These are phyloP conservation scores for Cynopterus sphinx DNA, from an alignment of 2,797 vertebrate genomes.

Conservation along the genomic window DNA sequence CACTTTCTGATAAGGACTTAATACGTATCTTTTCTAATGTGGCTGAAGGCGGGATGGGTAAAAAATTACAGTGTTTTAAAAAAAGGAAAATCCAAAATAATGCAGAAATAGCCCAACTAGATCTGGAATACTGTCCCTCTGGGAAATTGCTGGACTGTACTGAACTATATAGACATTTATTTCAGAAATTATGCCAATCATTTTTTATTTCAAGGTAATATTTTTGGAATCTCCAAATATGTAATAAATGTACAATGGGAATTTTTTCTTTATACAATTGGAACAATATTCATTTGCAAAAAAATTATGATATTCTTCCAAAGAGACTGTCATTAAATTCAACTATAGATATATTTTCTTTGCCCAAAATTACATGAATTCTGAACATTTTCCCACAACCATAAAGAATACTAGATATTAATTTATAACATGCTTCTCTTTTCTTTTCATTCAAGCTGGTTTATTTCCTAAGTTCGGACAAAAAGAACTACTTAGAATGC, in stretches of 20 bases:
- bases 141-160: background rate
- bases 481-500: constrained; percentile 34
- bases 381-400: background rate
- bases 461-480: background rate
- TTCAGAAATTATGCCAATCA: background rate
- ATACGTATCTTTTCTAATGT: background rate
- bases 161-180: background rate
- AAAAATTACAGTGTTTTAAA: background rate
- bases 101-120: background rate
- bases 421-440: background rate
- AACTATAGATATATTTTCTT: constrained; percentile 13
- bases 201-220: background rate
- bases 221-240: background rate
- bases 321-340: constrained; percentile 25
- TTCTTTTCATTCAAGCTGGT: background rate
- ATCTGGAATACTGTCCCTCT: background rate
- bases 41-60: background rate
- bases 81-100: background rate
- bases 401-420: background rate
- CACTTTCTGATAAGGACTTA: background rate
- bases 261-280: constrained; percentile 3
- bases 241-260: background rate
- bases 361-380: background rate
- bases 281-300: background rate
- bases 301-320: constrained; percentile 34